Conservation (phyloP, 2,797 vertebrate species). For the Microctenopoma lineatum region DNA sequence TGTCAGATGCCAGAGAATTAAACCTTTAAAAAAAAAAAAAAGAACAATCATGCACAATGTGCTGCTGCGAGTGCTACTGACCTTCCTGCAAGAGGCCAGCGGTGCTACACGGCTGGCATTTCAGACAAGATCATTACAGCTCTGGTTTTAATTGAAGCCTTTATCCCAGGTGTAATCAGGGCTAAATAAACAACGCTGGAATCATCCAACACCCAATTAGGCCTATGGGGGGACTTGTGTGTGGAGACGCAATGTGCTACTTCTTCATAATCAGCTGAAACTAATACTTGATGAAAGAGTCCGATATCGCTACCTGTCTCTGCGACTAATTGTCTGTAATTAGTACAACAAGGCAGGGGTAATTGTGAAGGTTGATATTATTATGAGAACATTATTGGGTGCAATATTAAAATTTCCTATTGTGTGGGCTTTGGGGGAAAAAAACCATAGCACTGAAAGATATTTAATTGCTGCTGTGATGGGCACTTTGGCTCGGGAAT, state of each 20-base stretch:
- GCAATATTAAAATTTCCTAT: conserved; percentile 58
- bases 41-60: conserved; percentile 37
- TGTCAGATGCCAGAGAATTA: conserved; percentile 37
- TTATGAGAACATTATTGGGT: conserved; percentile 56
- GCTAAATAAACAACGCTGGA: conserved; percentile 74
- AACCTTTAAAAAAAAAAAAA: conserved; percentile 26
- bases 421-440: conserved; percentile 40
- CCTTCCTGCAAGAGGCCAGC: conserved; percentile 65
- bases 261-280: conserved; percentile 73
- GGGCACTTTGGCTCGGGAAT: conserved; percentile 46
- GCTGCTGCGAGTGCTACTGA: conserved; percentile 45
- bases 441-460: conserved; percentile 26
- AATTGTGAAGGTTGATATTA: conserved; percentile 69
- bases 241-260: conserved; percentile 55
- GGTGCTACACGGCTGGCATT: conserved; percentile 67
- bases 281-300: conserved; percentile 71
- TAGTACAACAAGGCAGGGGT: conserved; percentile 69
- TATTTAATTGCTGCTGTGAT: conserved; percentile 64
- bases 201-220: conserved; percentile 76
- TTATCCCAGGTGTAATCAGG: conserved; percentile 80
- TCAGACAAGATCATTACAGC: conserved; percentile 76
- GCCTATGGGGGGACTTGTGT: conserved; percentile 63
- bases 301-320: conserved; percentile 71
- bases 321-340: conserved; percentile 73
- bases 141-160: conserved; percentile 76